Evolutionary conservation across 1,140 invertebrate species (phyloP).

Genomic region (Euwallacea similis): DNA sequence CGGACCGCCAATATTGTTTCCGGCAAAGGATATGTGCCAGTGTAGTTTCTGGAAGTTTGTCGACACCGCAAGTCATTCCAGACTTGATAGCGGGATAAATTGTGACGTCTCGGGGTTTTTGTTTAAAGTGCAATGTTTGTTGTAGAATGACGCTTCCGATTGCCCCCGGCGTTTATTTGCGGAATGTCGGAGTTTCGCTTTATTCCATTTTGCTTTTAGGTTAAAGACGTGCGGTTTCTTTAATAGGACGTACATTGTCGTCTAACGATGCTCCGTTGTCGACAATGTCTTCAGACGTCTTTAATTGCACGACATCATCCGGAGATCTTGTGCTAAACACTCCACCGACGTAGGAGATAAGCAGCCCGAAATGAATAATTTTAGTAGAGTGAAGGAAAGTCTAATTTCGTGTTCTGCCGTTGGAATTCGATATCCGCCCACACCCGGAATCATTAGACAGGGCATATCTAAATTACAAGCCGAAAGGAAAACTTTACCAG

Average conservation of each 20-base stretch:
- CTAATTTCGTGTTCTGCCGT: neutral
- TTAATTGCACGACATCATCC: conserved; percentile 6
- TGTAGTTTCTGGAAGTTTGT: conserved; percentile 30
- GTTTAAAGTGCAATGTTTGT: conserved; percentile 30
- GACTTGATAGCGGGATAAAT: conserved; percentile 35
- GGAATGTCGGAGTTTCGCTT: conserved; percentile 13
- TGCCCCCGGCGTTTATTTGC: conserved; percentile 22
- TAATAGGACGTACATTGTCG: conserved; percentile 23
- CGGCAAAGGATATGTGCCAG: conserved; percentile 35
- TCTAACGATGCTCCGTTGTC: conserved; percentile 4
- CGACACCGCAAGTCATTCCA: conserved; percentile 35
- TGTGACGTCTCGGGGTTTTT: conserved; percentile 21
- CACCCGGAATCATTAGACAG: neutral
- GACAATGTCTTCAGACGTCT: conserved; percentile 9
- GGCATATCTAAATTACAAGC: conserved; percentile 12
- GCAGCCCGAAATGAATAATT: neutral
- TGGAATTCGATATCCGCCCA: conserved; percentile 2
- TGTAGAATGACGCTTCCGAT: conserved; percentile 18
- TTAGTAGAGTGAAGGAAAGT: conserved; percentile 4
- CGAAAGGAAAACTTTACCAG: conserved; percentile 12
- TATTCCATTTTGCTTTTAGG: conserved; percentile 24
- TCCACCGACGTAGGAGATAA: too few relatives aligned
- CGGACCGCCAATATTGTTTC: conserved; percentile 37
- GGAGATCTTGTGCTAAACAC: too few relatives aligned
- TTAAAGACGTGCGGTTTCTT: conserved; percentile 27